These are phyloP conservation scores for Drosophila aldrichi DNA, from an alignment of 2,888 invertebrate species.

Conservation along the genomic window DNA sequence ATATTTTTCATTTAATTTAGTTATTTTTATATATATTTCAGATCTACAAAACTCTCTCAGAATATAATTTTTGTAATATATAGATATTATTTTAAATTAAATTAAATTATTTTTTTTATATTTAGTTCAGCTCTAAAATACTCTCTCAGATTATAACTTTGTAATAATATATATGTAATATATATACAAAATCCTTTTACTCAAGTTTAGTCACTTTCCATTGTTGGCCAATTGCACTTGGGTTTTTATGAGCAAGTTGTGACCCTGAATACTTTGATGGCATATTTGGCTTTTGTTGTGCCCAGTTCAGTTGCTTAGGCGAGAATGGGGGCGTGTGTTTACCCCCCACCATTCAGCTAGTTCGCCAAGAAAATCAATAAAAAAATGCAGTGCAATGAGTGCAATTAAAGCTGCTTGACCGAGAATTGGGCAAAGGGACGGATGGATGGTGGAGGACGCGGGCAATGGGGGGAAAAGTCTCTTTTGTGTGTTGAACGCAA, in stretches of 20 bases:
- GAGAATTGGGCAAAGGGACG: background rate
- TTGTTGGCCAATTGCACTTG: slow-evolving; percentile 13
- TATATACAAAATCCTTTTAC: slow-evolving; percentile 11
- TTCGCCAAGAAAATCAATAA: slow-evolving; percentile 54
- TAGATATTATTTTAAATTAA: no score
- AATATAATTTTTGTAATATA: no score
- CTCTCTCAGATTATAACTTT: no score
- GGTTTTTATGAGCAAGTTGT: slow-evolving; percentile 32
- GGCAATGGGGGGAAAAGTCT: slow-evolving; percentile 14
- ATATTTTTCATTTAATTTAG: no score
- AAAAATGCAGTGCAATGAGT: slow-evolving; percentile 50
- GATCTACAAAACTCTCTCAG: no score
- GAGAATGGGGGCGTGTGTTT: background rate
- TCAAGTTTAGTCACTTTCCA: slow-evolving; percentile 15
- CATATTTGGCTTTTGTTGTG: background rate
- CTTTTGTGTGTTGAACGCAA: slow-evolving; percentile 56
- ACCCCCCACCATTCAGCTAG: slow-evolving; percentile 23
- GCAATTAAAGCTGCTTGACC: slow-evolving; percentile 55
- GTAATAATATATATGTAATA: no score
- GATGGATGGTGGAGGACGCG: background rate
- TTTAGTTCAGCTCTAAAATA: no score
- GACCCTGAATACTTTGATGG: slow-evolving; percentile 24
- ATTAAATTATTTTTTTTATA: no score
- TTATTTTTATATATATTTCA: no score
- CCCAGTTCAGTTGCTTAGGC: background rate